Base-by-base conservation (phyloP, 2,113 vertebrate genomes). In the Perccottus glenii region DNA sequence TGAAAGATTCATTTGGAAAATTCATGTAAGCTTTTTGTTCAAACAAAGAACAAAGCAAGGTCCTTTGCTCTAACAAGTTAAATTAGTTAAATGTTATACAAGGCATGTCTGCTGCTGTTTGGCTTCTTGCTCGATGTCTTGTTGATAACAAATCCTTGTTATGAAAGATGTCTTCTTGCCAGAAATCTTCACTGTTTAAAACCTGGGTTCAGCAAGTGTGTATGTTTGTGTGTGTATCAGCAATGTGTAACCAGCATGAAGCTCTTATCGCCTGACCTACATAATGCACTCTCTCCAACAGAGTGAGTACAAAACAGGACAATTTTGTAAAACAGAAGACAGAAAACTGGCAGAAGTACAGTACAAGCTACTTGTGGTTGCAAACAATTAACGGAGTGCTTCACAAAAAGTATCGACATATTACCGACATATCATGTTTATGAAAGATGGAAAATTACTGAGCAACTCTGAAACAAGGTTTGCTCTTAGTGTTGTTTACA, bases 201-300 rank as follows among this genome's bases (percentile, higher is more conserved):
- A 32, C 49, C 27, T 19, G 11, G 27, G 27, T 79, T 77, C 79
- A 81, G 82, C 77, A 88, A 81, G 84, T 80, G 58, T 68, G 44
- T 43, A 40, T 42, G 40, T 16, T 5, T 53, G 50, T 60, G 70
- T 78, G 64, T 68, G 46, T 73, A 60, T 73, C 72, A 76, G 55
- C 81, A 87, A 89, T 84, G 75, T 86, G 82, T 88, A 88, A 88
- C 86, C 70, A 83, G 86, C 77, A 88, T 86, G 89, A 88, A 88
- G 72, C 82, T 67, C 75, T 87, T 90, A 90, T 90, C 89, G 84
- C 80, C 65, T 88, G 88, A 88, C 89, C 86, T 89, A 90, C 84
- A 85, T 90, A 59, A 75, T 77, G 77, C 83, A 70, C 80, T 87
- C 81, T 86, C 71, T 61, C 80, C 75, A 67, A 78, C 61, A 64